Base-by-base conservation (phyloP, 2,113 vertebrate genomes). In the Indicator maculatus region DNA sequence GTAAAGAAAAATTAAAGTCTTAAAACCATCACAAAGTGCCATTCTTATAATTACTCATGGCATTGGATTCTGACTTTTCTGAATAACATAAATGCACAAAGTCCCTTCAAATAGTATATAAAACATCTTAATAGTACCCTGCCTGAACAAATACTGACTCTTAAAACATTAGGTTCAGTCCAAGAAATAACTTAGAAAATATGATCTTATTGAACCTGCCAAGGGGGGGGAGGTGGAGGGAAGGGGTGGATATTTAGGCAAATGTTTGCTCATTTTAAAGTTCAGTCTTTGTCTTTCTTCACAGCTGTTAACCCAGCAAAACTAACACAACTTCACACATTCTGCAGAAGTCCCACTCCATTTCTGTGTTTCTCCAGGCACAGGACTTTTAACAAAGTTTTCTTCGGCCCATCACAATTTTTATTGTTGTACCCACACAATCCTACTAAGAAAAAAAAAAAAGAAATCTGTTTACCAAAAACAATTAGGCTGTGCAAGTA, bases 401-500 rank as follows among this genome's bases (percentile, higher is more conserved):
- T 78, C 38, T 36, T 72, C 52, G 70, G 74, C 24, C n/a, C 11
- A 1, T 11, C 36, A 85, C 69, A 82, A 28, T 79, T 87, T 87
- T 66, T 28, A 45, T 36, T 56, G 11, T 58, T 73, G 55, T 16
- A 81, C 65, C 80, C 64, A n/a, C 27, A 47, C 8, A 76, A 63
- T 69, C 27, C n/a, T 39, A 72, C 27, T 78, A 75, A 88, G 9
- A 47, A 33, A 31, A 53, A 2, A 59, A 59, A 30, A 16, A 16
- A n/a, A 44, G 14, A 44, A 11, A 44, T 44, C 13, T 5, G 0
- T 58, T 89, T 84, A 86, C 38, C 7, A 72, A 78, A 90, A 93
- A 58, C 72, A 66, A 23, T 69, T 61, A 95, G 27, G 36, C 67
- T 63, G 21, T 73, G 66, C 83, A 95, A 93, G 66, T 71, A 76